Base-by-base conservation (phyloP, 2,797 vertebrate species). In the Arrhamphus sclerolepis region DNA sequence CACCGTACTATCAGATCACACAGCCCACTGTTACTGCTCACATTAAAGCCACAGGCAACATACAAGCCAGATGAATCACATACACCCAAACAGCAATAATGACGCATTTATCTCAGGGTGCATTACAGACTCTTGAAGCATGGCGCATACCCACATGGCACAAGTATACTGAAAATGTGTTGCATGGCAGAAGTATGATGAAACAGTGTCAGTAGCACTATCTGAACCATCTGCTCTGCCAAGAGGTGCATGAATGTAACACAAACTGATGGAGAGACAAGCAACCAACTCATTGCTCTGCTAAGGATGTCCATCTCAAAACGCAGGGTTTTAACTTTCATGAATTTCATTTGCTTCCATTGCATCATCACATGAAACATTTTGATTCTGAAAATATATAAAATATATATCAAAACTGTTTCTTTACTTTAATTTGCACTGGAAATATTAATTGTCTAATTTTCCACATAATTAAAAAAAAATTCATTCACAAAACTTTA, bases 31-130 rank as follows among this genome's bases (percentile, higher is more conserved):
- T 56, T 57, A 62, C 72, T 20, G 77, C 74, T 41, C 54, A 65
- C 70, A 52, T 75, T 70, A 72, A 68, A 68, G 77, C 85, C 76
- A 77, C 67, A 72, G 79, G 84, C 77, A 34, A 47, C 43, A 0
- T 13, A 68, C 62, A 20, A 55, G 66, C 72, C 71, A 72, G 60
- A 81, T 86, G 80, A 86, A 80, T 82, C 84, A 80, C 77, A 77
- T 51, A 77, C 82, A 77, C 62, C 80, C 78, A 74, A 59, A 80
- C 75, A 80, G 86, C 80, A 82, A 76, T 84, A 79, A 84, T 79
- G 69, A 78, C 78, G 81, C 72, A 66, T 87, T 82, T 83, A 87
- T 84, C 75, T 76, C 81, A 71, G 73, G 74, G 72, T 81, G 75
- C 75, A 80, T 86, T 80, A 81, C 75, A 78, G 75, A 80, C 61